phyloP scores from a whole-genome alignment of 2,113 vertebrate genomes.

The Hippocampus zosterae region DNA sequence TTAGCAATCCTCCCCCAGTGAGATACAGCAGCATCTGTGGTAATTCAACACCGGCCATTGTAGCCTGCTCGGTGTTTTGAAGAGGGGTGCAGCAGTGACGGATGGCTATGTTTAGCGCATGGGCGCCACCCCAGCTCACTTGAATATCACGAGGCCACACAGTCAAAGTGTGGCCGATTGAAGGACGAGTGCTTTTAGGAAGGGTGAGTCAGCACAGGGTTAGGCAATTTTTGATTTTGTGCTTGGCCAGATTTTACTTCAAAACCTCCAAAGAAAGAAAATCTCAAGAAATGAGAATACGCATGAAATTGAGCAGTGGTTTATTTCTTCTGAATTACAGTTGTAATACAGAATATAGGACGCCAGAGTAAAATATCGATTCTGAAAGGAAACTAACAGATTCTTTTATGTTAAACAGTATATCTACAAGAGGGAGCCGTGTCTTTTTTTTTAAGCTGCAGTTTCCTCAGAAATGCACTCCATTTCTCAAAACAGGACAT shows the following conservation, averaged over 20 bases:
- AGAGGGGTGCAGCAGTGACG: constrained; percentile 41
- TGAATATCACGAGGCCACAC: constrained; percentile 39
- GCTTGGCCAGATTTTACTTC: constrained; percentile 43
- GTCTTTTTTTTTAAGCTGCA: background rate
- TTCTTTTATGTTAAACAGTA: background rate
- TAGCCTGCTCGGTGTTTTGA: constrained; percentile 40
- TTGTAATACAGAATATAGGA: background rate
- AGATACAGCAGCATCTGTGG: constrained; percentile 49
- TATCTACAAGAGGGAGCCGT: constrained; percentile 29
- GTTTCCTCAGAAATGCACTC: constrained; percentile 7
- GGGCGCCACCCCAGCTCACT: constrained; percentile 6
- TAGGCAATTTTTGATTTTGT: background rate
- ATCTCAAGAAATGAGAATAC: background rate
- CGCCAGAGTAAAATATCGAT: background rate
- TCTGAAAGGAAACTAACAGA: background rate
- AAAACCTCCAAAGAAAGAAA: constrained; percentile 24
- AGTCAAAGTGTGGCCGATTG: constrained; percentile 1
- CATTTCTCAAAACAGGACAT: constrained; percentile 17
- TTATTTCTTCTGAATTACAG: background rate
- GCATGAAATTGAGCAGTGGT: background rate
- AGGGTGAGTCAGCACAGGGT: background rate
- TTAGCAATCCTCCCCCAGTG: constrained; percentile 17
- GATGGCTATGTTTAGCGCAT: constrained; percentile 63
- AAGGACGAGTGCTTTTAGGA: constrained; percentile 12
- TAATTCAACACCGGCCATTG: constrained; percentile 66